These are phyloP conservation scores for Mimas tiliae DNA, from an alignment of 2,888 invertebrate species.

Conservation along the genomic window DNA sequence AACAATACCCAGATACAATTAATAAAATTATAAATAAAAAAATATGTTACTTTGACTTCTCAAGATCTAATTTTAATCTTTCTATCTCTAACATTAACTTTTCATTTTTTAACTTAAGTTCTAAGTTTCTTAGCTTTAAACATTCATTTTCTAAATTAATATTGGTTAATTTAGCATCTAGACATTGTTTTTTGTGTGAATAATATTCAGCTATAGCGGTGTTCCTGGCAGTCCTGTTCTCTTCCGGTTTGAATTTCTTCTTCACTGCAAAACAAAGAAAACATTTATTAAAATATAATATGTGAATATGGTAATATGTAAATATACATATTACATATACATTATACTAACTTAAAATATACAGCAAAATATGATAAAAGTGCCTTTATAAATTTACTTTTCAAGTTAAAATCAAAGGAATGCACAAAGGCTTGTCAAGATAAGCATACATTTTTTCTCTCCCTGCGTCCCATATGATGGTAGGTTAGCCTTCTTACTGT, in stretches of 20 bases:
- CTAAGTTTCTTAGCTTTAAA: neutral
- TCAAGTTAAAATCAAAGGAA: neutral
- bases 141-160: neutral
- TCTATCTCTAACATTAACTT: neutral
- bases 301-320: no score
- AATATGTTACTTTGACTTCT: neutral
- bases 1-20: neutral
- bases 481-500: no score
- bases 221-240: conserved; percentile 4
- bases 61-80: neutral
- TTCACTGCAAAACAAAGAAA: conserved; percentile 9
- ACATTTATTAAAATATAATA: no score
- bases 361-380: no score
- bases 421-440: neutral
- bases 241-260: neutral
- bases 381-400: neutral
- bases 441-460: no score
- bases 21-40: neutral
- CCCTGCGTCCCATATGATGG: no score
- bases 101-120: conserved; percentile 9
- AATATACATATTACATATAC: no score
- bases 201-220: neutral
- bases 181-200: neutral
- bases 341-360: no score
- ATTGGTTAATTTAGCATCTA: conserved; percentile 6